Evolutionary conservation across 2,888 invertebrate genomes (phyloP), one percentile per base, ranked within the genome.

Genomic region (Dorcus parallelipipedus): DNA sequence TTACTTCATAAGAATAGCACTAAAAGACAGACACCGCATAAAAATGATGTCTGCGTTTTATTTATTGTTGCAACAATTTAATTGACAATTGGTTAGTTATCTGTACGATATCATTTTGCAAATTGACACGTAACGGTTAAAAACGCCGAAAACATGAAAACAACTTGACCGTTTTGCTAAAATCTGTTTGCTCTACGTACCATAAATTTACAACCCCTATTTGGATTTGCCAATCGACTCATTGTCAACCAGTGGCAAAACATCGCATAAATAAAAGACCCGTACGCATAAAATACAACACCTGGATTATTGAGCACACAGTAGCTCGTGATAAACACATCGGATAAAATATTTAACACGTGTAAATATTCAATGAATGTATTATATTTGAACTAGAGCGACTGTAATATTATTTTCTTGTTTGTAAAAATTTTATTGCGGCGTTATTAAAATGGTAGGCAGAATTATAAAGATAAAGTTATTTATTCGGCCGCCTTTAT

Each of bases 281-380:
- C 9, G 45, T 45, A 45, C 40, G 39, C 38, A 50, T 14, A 39
- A 47, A 50, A 50, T 50, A 50, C 38, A 50, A 50, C 50, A 50
- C 50, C 50, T 39, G 50, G 50, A 50, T 50, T 50, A 50, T 39
- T 20, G 9, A 39, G 38, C 40, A 50, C 39, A 50, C 50, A 50
- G 50, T 50, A 50, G 50, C 50, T 38, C 14, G 40, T 17, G 50
- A 50, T 50, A 50, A 50, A 45, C 45, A 9, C 14, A 20, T 20
- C 45, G 45, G 45, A 45, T 45, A 45, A 45, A 45, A 45, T 45
- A 41, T 41, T 33, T 33, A 33, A 41, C 14, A 41, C 41, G 45
- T 10, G 45, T 45, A 45, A 45, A 45, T 45, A 45, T 45, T 45
- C 45, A 45, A 45, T 45, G 23, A 45, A 42, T 9, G 17, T 45